Base-by-base conservation (phyloP, 92 coral and sea anemone species). In the Scolanthus callimorphus region DNA sequence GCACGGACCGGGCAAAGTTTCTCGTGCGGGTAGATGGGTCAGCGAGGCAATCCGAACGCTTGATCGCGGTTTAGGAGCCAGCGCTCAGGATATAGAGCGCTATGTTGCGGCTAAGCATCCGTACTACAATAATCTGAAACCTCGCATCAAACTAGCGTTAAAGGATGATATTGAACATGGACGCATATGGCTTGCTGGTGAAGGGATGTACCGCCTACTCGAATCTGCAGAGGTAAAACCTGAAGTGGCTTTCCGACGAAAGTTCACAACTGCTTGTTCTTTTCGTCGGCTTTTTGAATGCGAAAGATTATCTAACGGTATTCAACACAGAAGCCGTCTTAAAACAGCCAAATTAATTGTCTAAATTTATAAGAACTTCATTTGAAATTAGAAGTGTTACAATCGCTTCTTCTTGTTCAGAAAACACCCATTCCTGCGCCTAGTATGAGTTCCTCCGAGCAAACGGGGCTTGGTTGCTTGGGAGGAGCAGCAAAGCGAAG, bases 41-140 rank as follows among this genome's bases (percentile, higher is more conserved):
- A 79, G 91, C 60, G 98, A 92, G 80, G 98, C 98, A 24, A 70
- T 92, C 39, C 88, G 96, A 55, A 94, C 87, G 37, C 88, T 92
- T 31, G 98, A 92, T 78, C 91, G 78, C 41, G 98, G 98, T 20
- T 70, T 62, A 44, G 98, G 98, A 51, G 98, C 80, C 49, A 74
- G 82, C 63, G 67, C 78, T 52, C 85, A 73, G 49, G 98, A 92
- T 26, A 81, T 92, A 25, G 98, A 92, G 74, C 87, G 85, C 49
- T 92, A 74, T 62, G 83, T 92, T 4, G 86, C 62, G 34, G 89
- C 88, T 13, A 81, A 84, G 53, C 96, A 92, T 53, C 98, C 98
- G 3, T 92, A 88, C 69, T 92, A 92, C 65, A 85, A 76, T 60
- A 92, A 89, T 76, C 50, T 92, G 47, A 88, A 85, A 76, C 87